These are phyloP conservation scores for Apostichopus japonicus DNA, from an alignment of 35 echinoderm and acorn worm species.

Conservation along the genomic window DNA sequence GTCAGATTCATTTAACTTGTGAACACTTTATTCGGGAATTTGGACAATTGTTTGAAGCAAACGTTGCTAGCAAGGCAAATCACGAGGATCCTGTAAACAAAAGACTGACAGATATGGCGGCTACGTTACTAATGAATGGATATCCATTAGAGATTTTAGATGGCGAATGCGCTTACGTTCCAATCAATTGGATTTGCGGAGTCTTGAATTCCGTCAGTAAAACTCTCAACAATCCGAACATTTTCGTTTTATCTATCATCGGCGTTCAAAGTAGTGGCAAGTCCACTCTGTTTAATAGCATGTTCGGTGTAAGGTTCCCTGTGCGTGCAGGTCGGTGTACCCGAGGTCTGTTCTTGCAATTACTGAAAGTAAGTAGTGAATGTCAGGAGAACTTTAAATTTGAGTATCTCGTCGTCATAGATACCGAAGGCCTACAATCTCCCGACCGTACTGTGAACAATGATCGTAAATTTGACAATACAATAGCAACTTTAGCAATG, in stretches of 20 bases:
- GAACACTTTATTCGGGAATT: constrained; percentile 33
- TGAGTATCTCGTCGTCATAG: constrained; percentile 27
- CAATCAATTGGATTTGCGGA: neutral
- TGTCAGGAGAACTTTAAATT: neutral
- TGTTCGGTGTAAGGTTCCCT: constrained; percentile 2
- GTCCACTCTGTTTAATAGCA: constrained; percentile 33
- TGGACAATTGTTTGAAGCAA: constrained; percentile 11
- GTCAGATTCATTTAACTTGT: neutral
- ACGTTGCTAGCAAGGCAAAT: neutral
- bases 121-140: neutral
- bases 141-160: constrained; percentile 35
- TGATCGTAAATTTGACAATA: constrained; percentile 18
- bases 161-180: neutral
- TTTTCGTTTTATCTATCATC: constrained; percentile 24
- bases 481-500: constrained; percentile 19
- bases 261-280: constrained; percentile 47
- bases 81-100: neutral
- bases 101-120: neutral
- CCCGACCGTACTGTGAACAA: neutral
- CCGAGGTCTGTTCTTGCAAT: constrained; percentile 2
- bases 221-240: neutral
- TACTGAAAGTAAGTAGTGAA: neutral
- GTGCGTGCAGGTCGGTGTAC: constrained; percentile 18
- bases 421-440: constrained; percentile 35
- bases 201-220: neutral